Conservation (phyloP, 1,140 invertebrate species). For the Mercenaria mercenaria region DNA sequence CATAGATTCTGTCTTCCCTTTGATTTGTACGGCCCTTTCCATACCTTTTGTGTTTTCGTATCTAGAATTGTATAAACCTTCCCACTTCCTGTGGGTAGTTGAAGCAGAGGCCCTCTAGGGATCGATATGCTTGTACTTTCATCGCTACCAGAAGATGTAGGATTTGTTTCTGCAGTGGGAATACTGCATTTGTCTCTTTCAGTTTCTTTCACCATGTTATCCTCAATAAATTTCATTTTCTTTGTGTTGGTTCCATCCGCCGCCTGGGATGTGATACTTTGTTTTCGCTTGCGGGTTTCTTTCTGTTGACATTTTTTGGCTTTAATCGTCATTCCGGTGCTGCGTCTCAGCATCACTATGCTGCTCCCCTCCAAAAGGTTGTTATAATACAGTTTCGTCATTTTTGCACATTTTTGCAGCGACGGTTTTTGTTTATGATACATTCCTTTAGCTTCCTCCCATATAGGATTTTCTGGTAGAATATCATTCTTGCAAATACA, state of each 20-base stretch:
- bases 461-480: conserved; percentile 7
- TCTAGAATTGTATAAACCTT: conserved; percentile 33
- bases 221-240: neutral
- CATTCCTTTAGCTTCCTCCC: neutral
- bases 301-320: neutral
- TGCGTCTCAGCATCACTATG: neutral
- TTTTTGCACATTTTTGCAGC: conserved; percentile 16
- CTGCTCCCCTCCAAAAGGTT: neutral
- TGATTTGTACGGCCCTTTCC: conserved; percentile 14
- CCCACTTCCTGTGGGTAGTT: conserved; percentile 15
- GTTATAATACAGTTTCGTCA: neutral
- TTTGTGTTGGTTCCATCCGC: neutral
- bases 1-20: conserved; percentile 18
- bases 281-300: neutral
- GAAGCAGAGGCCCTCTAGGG: neutral
- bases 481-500: conserved; percentile 27
- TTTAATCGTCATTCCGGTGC: too few species aligned
- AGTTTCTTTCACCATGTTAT: neutral
- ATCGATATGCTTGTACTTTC: neutral
- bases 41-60: neutral
- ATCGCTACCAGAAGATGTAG: neutral
- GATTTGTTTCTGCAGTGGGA: neutral
- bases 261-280: neutral
- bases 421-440: neutral
- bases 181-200: neutral